These are phyloP conservation scores for Tetrao urogallus DNA, from an alignment of 2,113 vertebrate genomes.

Conservation along the genomic window DNA sequence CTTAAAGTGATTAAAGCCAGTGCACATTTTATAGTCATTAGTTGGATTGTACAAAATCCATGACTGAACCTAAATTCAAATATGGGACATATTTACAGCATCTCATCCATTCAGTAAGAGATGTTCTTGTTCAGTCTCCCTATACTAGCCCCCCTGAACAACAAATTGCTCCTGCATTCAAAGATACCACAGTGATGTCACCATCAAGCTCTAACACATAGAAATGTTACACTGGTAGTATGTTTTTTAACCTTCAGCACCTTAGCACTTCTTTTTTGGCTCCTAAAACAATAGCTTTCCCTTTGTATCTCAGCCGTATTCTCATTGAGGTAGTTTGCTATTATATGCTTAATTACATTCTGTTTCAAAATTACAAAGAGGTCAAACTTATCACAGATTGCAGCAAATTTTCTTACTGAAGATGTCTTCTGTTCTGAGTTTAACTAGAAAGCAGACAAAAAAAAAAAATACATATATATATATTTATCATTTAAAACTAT, in stretches of 20 bases:
- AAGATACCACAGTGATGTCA: no score
- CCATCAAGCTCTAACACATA: not conserved
- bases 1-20: not conserved
- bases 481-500: no score
- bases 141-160: not conserved
- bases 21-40: not conserved
- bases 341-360: not conserved
- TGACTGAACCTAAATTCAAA: not conserved
- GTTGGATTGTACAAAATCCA: not conserved
- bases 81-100: accelerated
- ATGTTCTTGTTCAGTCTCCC: not conserved
- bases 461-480: not conserved
- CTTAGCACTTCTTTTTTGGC: not conserved
- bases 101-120: not conserved
- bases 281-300: not conserved
- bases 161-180: not conserved
- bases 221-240: not conserved
- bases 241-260: not conserved
- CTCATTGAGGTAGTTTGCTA: not conserved
- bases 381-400: not conserved
- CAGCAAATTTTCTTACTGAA: not conserved
- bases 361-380: not conserved
- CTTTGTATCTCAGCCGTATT: not conserved
- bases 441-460: not conserved
- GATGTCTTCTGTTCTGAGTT: not conserved